Evolutionary conservation across 2,888 invertebrate species (phyloP).

Genomic region (Cyclophora albipunctata): DNA sequence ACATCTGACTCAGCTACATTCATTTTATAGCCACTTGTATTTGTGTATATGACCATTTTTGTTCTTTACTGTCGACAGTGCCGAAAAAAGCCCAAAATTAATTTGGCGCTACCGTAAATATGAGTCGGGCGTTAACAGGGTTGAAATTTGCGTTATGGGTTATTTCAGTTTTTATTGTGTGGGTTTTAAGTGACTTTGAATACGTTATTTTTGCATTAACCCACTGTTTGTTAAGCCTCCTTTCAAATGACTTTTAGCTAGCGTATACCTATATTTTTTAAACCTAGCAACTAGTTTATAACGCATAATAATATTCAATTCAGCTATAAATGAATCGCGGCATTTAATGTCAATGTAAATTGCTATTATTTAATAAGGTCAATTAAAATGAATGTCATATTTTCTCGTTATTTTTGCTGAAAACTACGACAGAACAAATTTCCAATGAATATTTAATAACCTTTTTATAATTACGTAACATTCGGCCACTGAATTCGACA

Average conservation of each 20-base stretch:
- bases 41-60: slow-evolving; percentile 70
- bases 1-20: slow-evolving; percentile 72
- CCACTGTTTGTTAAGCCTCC: too few species aligned
- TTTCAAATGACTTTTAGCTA: too few species aligned
- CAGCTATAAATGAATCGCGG: background rate
- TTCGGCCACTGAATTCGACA: too few species aligned
- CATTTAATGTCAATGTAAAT: background rate
- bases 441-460: too few species aligned
- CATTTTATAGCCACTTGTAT: slow-evolving; percentile 74
- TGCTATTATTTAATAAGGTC: background rate
- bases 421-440: too few species aligned
- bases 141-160: slow-evolving; percentile 25
- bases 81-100: slow-evolving; percentile 57
- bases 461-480: too few species aligned
- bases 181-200: background rate
- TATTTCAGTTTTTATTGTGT: background rate
- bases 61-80: slow-evolving; percentile 62
- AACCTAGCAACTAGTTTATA: too few species aligned
- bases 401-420: background rate
- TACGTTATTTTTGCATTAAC: too few species aligned
- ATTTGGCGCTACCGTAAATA: slow-evolving; percentile 49
- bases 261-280: too few species aligned
- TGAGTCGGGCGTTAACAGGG: slow-evolving; percentile 30
- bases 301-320: too few species aligned
- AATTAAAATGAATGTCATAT: slow-evolving; percentile 6